These are phyloP conservation scores for Sander vitreus DNA, from an alignment of 2,113 vertebrate species.

Conservation along the genomic window DNA sequence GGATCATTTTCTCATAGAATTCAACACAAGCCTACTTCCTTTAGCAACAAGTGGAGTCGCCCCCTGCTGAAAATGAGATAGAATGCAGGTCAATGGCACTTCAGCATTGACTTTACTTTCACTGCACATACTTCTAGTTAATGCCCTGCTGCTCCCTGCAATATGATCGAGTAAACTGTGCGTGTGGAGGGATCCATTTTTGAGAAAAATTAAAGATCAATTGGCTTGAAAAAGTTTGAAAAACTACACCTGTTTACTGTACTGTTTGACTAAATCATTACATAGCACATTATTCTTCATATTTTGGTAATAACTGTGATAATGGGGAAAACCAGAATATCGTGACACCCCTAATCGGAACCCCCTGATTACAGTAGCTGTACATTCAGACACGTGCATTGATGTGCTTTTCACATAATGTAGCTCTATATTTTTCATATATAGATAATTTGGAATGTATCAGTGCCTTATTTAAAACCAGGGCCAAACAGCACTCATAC, in stretches of 20 bases:
- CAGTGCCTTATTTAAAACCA: neutral
- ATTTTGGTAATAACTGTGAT: neutral
- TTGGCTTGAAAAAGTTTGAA: neutral
- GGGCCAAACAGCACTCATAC: neutral
- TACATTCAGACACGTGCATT: conserved; percentile 19
- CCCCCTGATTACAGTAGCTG: neutral
- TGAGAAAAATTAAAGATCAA: neutral
- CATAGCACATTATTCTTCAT: neutral
- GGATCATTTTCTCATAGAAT: too few species aligned
- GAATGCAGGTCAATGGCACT: too few species aligned
- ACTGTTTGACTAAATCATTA: neutral
- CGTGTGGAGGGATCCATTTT: neutral
- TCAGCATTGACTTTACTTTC: too few species aligned
- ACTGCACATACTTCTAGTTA: too few species aligned
- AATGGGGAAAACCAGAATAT: conserved; percentile 11
- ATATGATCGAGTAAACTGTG: neutral
- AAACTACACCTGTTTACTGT: neutral
- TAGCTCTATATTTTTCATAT: neutral
- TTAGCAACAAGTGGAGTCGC: too few species aligned
- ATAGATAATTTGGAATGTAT: neutral
- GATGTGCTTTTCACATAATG: conserved; percentile 5
- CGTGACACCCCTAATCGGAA: conserved; percentile 26
- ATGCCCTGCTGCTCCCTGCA: neutral
- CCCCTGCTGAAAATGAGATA: too few species aligned
- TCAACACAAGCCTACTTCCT: too few species aligned